Base-by-base conservation (phyloP, 2,797 vertebrate species). In the Parauchenoglanis ngamensis region DNA sequence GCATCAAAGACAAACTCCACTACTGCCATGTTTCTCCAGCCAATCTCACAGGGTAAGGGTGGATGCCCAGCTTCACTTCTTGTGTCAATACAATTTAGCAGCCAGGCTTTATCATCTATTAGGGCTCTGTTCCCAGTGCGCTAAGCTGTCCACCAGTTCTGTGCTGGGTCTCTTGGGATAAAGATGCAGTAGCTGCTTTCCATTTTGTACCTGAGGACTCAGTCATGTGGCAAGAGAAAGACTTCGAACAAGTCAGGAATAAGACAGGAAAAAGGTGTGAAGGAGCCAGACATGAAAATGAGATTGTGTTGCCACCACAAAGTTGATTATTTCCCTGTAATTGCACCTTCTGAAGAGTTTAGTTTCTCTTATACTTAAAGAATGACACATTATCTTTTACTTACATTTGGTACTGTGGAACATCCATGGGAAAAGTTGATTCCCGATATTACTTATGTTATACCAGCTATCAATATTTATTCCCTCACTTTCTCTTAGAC, bases 111-210 rank as follows among this genome's bases (percentile, higher is more conserved):
- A 52, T 46, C 25, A 61, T 82, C 25, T 56, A 25, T 65, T 40
- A 59, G 28, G 28, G 57, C 57, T 83, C 40, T 67, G 25, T 12
- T 54, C 86, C 86, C 81, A 76, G 68, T n/a, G 56, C 13, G 1
- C 72, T 57, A 54, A 68, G 35, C 81, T 28, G 15, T 77, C 35
- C 81, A 67, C 25, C 46, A 28, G 56, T 61, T 87, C 31, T 79
- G 8, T 23, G 19, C 40, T 40, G 54, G 19, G 28, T 12, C 8
- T 17, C 28, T 31, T 59, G 77, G 28, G 31, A 4, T 40, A 54
- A 21, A 56, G 7, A 11, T 31, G 3, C 28, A 31, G 52, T 57
- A 35, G 28, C 17, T 35, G 28, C 19, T 78, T 10, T 56, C 2
- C 25, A 61, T 57, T 85, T 40, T 73, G n/a, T 49, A 19, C 63